Percentiles rank a stretch among this genome's conserved stretches.
These are phyloP conservation scores for Drosophila neocordata DNA, from an alignment of 1,140 invertebrate species.

Conservation along the genomic window DNA sequence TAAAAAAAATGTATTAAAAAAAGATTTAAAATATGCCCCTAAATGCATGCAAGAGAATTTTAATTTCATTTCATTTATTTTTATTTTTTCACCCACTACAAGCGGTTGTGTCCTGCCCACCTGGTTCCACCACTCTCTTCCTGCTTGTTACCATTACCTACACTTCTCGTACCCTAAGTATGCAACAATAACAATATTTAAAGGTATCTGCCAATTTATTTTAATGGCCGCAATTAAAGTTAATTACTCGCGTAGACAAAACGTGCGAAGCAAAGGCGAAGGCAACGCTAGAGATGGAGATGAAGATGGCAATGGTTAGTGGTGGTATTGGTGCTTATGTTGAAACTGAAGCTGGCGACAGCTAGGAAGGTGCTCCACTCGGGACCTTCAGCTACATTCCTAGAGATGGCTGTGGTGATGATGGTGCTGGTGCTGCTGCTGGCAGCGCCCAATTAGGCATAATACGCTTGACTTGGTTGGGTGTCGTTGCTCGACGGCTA, in stretches of 20 bases:
- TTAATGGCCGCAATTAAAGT: constrained; percentile 82
- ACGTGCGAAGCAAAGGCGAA: constrained; percentile 77
- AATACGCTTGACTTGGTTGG: constrained; percentile 74
- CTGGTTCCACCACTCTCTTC: not conserved
- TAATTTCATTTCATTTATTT: too few species aligned
- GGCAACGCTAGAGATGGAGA: constrained; percentile 28
- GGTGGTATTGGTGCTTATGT: not conserved
- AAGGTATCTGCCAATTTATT: constrained; percentile 82
- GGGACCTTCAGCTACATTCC: constrained; percentile 19
- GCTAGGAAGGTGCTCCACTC: constrained; percentile 35
- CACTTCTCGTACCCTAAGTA: constrained; percentile 57
- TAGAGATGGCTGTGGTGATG: not conserved
- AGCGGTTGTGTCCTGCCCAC: not conserved
- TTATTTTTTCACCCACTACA: too few species aligned
- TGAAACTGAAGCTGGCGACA: constrained; percentile 35
- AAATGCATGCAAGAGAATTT: too few species aligned
- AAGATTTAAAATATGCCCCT: too few species aligned
- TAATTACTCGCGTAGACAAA: constrained; percentile 82
- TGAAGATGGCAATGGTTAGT: constrained; percentile 8
- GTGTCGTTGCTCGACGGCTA: constrained; percentile 59
- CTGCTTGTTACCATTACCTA: not conserved
- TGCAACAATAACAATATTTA: constrained; percentile 82
- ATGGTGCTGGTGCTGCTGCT: constrained; percentile 29
- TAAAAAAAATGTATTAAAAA: too few species aligned
- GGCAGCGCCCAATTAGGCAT: constrained; percentile 79